These are phyloP conservation scores for Apamea monoglypha DNA, from an alignment of 2,888 invertebrate species.

Conservation along the genomic window DNA sequence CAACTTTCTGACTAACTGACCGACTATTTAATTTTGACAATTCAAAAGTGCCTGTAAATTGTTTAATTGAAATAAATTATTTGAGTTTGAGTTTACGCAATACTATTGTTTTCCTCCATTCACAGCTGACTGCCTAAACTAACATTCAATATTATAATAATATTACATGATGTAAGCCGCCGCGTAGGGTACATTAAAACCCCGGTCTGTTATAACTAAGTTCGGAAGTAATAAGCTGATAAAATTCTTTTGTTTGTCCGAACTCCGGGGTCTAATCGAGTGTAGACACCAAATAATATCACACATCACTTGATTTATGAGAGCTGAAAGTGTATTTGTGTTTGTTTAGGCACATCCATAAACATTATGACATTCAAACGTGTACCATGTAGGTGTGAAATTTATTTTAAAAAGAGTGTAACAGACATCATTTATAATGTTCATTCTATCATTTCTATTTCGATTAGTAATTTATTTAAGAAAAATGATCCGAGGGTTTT, in stretches of 20 bases:
- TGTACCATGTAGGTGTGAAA: not conserved
- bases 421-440: not conserved
- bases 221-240: conserved; percentile 49
- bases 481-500: not conserved
- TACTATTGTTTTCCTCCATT: conserved; percentile 26
- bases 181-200: conserved; percentile 21
- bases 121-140: conserved; percentile 49
- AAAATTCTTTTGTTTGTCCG: conserved; percentile 45
- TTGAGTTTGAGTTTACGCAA: no score
- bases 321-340: conserved; percentile 23
- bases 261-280: conserved; percentile 52
- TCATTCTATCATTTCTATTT: not conserved
- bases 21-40: no score
- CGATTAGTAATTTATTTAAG: not conserved
- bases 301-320: conserved; percentile 32
- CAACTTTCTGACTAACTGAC: no score
- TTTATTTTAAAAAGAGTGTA: not conserved
- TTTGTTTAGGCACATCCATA: conserved; percentile 14
- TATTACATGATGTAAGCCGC: conserved; percentile 15
- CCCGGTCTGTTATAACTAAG: conserved; percentile 46
- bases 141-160: conserved; percentile 54
- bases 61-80: no score
- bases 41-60: no score
- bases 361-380: conserved; percentile 7
- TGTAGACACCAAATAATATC: conserved; percentile 41